Percentiles rank a stretch among this genome's conserved stretches.
These are phyloP conservation scores for Chaenodraco wilsoni DNA, from an alignment of 2,797 vertebrate species.

Conservation along the genomic window DNA sequence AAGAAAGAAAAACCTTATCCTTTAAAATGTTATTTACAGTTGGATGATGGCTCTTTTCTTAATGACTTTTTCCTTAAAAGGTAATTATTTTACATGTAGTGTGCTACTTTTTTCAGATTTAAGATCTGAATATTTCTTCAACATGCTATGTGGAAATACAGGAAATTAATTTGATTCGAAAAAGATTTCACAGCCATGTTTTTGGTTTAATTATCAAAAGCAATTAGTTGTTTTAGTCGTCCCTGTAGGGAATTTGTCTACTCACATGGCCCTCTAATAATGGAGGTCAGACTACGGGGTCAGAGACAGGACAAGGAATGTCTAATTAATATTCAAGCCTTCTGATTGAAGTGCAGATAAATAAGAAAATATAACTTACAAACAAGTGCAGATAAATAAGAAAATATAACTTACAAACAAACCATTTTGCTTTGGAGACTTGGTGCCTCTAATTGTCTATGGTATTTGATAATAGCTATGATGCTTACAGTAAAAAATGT, in stretches of 20 bases:
- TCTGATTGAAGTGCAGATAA: conserved; percentile 16
- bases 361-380: conserved; percentile 5
- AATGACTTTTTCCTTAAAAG: too few relatives aligned
- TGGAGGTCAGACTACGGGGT: conserved; percentile 33
- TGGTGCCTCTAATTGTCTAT: background rate
- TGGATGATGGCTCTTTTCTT: too few relatives aligned
- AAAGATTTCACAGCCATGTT: conserved; percentile 25
- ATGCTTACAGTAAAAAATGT: background rate
- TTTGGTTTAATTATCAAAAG: conserved; percentile 42
- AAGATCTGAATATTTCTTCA: background rate
- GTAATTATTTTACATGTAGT: too few relatives aligned
- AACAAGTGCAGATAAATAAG: conserved; percentile 8
- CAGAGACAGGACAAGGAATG: conserved; percentile 5
- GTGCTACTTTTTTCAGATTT: too few relatives aligned
- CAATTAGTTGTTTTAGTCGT: conserved; percentile 34
- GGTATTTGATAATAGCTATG: background rate
- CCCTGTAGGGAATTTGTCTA: conserved; percentile 32
- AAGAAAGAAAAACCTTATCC: too few relatives aligned
- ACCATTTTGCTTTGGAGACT: background rate
- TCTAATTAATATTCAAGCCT: conserved; percentile 4
- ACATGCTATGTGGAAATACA: conserved; percentile 4
- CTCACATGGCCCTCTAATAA: conserved; percentile 41
- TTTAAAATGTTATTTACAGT: too few relatives aligned
- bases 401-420: conserved; percentile 4
- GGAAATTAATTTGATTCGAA: conserved; percentile 47